Evolutionary conservation across 1,140 invertebrate species (phyloP).

Genomic region (Halyomorpha halys): DNA sequence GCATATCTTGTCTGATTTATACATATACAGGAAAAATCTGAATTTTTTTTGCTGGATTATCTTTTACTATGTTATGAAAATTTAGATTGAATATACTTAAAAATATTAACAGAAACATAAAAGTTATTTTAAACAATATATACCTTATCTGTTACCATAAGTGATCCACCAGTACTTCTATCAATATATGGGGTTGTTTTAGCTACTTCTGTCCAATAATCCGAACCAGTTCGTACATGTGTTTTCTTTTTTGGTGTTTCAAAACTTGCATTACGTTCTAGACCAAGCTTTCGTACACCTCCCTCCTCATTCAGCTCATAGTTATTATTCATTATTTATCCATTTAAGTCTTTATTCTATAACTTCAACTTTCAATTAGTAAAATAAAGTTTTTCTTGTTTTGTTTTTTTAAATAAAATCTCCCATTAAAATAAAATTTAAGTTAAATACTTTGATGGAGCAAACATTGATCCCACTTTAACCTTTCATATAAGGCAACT

Average conservation of each 20-base stretch:
- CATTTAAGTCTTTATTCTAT: background rate
- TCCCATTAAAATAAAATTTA: no score
- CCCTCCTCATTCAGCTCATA: constrained; percentile 2
- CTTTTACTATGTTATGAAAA: no score
- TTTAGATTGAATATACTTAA: no score
- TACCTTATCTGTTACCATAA: constrained; percentile 13
- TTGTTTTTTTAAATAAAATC: no score
- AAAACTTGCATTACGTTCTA: constrained; percentile 21
- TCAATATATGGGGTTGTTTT: constrained; percentile 35
- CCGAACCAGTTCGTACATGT: constrained; percentile 21
- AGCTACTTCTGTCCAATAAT: constrained; percentile 32
- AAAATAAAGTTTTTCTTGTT: no score
- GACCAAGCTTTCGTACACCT: background rate
- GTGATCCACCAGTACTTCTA: constrained; percentile 27
- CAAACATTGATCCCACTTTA: no score
- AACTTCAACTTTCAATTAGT: no score
- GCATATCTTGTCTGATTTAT: no score
- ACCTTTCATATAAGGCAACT: no score
- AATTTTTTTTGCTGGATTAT: no score
- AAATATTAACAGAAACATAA: background rate
- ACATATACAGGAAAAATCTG: no score
- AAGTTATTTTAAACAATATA: background rate
- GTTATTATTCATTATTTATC: background rate
- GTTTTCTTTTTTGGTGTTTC: constrained; percentile 19
- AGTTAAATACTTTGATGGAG: no score